Conservation (phyloP, 2,888 invertebrate species). For the Kryphioiulus occultus region DNA sequence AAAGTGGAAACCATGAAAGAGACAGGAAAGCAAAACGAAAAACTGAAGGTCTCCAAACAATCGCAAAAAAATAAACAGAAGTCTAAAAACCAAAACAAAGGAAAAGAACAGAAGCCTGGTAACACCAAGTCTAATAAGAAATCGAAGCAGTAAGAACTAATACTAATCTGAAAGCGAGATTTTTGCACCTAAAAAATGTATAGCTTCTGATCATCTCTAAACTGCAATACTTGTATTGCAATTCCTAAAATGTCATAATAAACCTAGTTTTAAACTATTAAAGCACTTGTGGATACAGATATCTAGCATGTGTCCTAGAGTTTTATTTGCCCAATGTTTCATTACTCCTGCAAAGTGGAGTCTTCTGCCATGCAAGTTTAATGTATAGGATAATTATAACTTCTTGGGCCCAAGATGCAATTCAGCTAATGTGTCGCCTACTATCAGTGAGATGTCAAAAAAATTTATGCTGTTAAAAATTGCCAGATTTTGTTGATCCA, state of each 20-base stretch:
- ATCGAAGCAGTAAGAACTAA: not conserved
- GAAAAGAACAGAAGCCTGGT: not conserved
- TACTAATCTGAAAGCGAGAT: not conserved
- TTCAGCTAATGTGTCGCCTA: no score
- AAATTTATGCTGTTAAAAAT: no score
- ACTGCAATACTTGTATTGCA: no score
- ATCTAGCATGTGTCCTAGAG: no score
- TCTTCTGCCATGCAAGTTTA: no score
- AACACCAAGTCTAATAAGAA: not conserved
- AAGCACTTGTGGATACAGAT: not conserved
- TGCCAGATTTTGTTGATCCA: no score
- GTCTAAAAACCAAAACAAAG: not conserved
- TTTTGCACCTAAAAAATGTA: not conserved
- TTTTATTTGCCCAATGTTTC: no score
- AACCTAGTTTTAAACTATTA: not conserved
- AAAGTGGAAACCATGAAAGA: not conserved
- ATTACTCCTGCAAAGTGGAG: no score
- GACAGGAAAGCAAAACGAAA: not conserved
- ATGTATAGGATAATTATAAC: no score
- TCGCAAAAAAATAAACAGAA: not conserved
- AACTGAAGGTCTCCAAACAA: not conserved
- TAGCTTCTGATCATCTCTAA: no score
- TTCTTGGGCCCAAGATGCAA: no score
- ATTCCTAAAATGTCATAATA: not conserved
- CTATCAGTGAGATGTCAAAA: no score